phyloP scores from a whole-genome alignment of 2,888 invertebrate genomes.

The Carpatolechia fugitivella region DNA sequence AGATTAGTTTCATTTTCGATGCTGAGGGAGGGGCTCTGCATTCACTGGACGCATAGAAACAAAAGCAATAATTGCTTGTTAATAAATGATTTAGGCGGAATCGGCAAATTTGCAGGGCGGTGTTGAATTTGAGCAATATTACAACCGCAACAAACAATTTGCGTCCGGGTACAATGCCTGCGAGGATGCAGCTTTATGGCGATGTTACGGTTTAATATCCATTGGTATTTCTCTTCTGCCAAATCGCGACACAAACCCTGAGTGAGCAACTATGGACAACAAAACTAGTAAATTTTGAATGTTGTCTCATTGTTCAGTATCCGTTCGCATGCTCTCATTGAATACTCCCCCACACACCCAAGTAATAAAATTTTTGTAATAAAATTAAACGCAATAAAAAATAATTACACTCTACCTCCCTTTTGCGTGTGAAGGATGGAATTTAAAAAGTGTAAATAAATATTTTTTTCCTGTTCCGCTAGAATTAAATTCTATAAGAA shows the following conservation, averaged over 20 bases:
- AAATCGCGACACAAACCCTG: not conserved
- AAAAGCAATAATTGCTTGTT: conserved; percentile 36
- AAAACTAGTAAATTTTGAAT: not conserved
- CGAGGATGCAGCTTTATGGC: not conserved
- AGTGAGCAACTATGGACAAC: not conserved
- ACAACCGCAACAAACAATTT: conserved; percentile 62
- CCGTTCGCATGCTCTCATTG: conserved; percentile 35
- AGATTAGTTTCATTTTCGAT: conserved; percentile 17
- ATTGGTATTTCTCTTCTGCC: not conserved
- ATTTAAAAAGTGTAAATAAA: conserved; percentile 62
- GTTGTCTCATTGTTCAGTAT: conserved; percentile 22
- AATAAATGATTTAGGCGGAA: conserved; percentile 49
- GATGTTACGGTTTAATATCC: not conserved
- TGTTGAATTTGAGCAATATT: conserved; percentile 49
- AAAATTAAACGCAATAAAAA: conserved; percentile 67
- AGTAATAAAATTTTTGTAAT: conserved; percentile 68
- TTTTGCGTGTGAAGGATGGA: conserved; percentile 51
- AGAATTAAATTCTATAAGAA: conserved; percentile 73
- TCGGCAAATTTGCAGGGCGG: conserved; percentile 43
- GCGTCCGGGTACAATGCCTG: conserved; percentile 43
- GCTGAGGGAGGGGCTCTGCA: not conserved
- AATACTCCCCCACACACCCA: conserved; percentile 16
- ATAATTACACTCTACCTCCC: conserved; percentile 54
- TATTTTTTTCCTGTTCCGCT: conserved; percentile 59
- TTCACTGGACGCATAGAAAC: conserved; percentile 19